These are phyloP conservation scores for Noctua janthe DNA, from an alignment of 2,888 invertebrate genomes.

Conservation along the genomic window DNA sequence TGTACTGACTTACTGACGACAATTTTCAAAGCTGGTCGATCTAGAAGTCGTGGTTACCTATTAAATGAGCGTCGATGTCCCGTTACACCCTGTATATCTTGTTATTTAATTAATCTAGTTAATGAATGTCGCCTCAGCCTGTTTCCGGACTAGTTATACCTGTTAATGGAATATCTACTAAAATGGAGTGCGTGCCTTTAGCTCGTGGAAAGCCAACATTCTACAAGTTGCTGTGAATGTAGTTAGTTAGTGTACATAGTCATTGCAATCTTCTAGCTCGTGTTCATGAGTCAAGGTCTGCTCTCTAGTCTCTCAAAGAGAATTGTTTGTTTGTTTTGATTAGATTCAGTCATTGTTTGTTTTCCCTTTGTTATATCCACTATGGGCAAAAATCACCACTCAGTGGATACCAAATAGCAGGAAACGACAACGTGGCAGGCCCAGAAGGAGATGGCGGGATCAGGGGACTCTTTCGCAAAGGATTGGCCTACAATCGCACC, in stretches of 20 bases:
- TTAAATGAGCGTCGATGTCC: not conserved
- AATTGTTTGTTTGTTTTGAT: constrained; percentile 16
- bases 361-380: constrained; percentile 8
- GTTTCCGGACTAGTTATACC: constrained; percentile 18
- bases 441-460: too few species aligned
- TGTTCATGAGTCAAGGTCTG: constrained; percentile 12
- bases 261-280: constrained; percentile 11
- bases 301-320: constrained; percentile 26
- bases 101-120: not conserved
- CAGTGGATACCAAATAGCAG: too few species aligned
- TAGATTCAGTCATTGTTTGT: constrained; percentile 1
- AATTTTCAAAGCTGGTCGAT: not conserved
- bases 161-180: constrained; percentile 38
- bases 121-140: constrained; percentile 38
- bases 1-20: too few species aligned
- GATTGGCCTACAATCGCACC: too few species aligned
- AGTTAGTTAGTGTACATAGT: constrained; percentile 26
- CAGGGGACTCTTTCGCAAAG: too few species aligned
- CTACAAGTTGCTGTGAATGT: constrained; percentile 40
- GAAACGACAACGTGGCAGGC: too few species aligned
- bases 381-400: too few species aligned
- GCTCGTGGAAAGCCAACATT: constrained; percentile 42
- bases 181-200: constrained; percentile 35
- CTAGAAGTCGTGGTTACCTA: not conserved
- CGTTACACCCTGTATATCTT: not conserved